Percentiles rank a stretch among this genome's conserved stretches.
Evolutionary conservation across 2,113 vertebrate genomes (phyloP).

Genomic region (Cinclus mexicanus): DNA sequence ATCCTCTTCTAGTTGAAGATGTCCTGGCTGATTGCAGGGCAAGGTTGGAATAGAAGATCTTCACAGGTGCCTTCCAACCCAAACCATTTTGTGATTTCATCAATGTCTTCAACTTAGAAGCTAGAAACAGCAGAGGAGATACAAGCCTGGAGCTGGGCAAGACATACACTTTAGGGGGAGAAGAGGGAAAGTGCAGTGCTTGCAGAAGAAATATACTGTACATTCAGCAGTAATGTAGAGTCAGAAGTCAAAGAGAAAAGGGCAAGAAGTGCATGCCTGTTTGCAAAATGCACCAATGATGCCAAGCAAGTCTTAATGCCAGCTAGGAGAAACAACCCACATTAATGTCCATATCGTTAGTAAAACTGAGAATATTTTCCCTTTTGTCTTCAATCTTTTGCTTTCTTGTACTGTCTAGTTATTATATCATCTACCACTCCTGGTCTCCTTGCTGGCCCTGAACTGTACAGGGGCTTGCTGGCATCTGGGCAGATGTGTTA

Average conservation of each 20-base stretch:
- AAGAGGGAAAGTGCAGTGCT: neutral
- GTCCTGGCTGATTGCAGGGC: neutral
- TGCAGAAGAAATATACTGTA: neutral
- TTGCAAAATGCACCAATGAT: neutral
- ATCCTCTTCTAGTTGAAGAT: neutral
- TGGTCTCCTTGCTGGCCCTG: neutral
- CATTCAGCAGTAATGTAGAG: neutral
- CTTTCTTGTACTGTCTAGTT: neutral
- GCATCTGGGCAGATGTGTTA: neutral
- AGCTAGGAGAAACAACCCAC: neutral
- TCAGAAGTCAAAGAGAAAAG: neutral
- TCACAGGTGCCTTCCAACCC: neutral
- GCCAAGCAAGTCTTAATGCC: neutral
- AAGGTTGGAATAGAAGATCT: neutral
- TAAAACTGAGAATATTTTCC: neutral
- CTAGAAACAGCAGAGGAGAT: neutral
- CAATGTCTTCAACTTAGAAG: neutral
- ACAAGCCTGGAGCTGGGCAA: neutral
- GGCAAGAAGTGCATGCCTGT: fast-evolving
- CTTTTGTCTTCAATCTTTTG: neutral
- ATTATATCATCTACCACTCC: neutral
- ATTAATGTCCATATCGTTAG: neutral
- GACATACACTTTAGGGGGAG: neutral
- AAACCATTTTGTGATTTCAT: neutral
- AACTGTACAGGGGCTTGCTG: neutral